phyloP scores from a whole-genome alignment of 2,888 invertebrate species.

The Lomographa bimaculata region DNA sequence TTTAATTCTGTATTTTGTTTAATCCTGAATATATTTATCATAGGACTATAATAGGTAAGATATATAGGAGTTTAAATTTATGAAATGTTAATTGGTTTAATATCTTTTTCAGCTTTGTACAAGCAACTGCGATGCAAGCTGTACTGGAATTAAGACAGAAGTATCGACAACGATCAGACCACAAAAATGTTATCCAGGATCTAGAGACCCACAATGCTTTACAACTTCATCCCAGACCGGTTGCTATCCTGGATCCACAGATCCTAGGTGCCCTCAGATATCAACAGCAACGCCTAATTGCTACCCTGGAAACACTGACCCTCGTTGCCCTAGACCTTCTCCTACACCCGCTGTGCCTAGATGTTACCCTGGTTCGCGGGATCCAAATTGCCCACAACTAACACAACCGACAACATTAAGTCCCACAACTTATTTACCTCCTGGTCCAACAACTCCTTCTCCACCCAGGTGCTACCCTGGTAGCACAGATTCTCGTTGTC shows the following conservation, averaged over 20 bases:
- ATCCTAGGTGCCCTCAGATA: conserved; percentile 34
- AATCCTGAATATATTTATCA: too few relatives aligned
- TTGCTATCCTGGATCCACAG: conserved; percentile 32
- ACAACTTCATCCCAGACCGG: conserved; percentile 40
- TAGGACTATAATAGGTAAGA: too few relatives aligned
- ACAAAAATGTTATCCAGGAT: conserved; percentile 41
- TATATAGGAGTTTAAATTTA: too few relatives aligned
- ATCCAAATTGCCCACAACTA: conserved; percentile 43
- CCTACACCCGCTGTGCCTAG: conserved; percentile 40
- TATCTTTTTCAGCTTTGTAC: conserved; percentile 71
- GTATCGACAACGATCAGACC: conserved; percentile 54
- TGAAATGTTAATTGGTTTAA: too few relatives aligned
- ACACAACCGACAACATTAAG: conserved; percentile 31
- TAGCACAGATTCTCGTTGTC: conserved; percentile 46
- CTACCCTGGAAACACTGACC: conserved; percentile 42
- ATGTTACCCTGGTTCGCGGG: conserved; percentile 53
- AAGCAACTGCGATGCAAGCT: conserved; percentile 65
- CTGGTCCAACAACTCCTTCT: conserved; percentile 36
- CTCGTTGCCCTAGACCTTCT: conserved; percentile 42
- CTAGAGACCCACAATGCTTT: conserved; percentile 41
- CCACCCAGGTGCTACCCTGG: conserved; percentile 49
- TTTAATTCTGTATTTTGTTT: too few relatives aligned
- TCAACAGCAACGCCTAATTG: conserved; percentile 46
- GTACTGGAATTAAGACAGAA: conserved; percentile 55
- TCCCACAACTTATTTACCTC: conserved; percentile 37